phyloP scores from a whole-genome alignment of 2,113 vertebrate species.

The Toxotes chatareus region DNA sequence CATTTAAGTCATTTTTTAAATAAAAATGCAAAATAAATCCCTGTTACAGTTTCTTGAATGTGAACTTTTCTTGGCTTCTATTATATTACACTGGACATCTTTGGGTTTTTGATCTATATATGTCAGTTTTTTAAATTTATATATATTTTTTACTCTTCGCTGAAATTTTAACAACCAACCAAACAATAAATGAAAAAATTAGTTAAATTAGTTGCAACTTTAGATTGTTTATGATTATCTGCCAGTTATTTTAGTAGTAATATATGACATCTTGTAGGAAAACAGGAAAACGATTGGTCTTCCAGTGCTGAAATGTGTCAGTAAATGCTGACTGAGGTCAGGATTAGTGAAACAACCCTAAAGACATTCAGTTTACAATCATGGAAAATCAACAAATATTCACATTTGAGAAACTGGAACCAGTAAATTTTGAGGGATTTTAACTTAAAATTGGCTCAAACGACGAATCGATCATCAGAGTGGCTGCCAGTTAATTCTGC shows the following conservation, averaged over 20 bases:
- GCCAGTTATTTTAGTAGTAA: not conserved
- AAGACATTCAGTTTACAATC: not conserved
- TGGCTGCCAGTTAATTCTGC: not conserved
- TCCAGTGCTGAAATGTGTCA: too few species aligned
- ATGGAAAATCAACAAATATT: not conserved
- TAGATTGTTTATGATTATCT: not conserved
- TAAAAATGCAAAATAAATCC: not conserved
- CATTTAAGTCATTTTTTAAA: not conserved
- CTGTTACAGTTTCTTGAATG: not conserved
- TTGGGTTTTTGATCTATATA: not conserved
- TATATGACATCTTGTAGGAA: not conserved
- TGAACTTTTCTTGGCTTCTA: not conserved
- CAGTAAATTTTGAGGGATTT: not conserved
- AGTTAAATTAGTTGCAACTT: not conserved
- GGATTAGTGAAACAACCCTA: not conserved
- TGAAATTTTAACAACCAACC: not conserved
- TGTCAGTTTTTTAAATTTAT: not conserved
- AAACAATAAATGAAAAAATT: not conserved
- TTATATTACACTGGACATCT: not conserved
- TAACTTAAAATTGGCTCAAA: not conserved
- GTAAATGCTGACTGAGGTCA: too few species aligned
- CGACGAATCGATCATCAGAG: not conserved
- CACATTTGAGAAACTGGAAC: not conserved
- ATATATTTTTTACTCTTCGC: not conserved
- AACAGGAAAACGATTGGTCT: not conserved